phyloP scores from a whole-genome alignment of 2,888 invertebrate species.

The Agriopis aurantiaria region DNA sequence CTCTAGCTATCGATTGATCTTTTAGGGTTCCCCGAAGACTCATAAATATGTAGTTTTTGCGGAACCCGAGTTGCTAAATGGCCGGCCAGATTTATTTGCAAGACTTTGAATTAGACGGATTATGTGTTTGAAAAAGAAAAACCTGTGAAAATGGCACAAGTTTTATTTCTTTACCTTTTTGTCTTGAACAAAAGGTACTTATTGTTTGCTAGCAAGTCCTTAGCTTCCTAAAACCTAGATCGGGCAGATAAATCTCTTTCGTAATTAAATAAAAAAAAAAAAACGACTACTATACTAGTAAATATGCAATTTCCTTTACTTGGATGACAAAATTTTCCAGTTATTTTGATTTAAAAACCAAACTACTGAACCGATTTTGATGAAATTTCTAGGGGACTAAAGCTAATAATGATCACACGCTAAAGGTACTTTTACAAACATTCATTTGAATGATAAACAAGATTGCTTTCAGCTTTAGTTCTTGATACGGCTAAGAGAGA shows the following conservation, averaged over 20 bases:
- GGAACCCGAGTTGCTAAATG: slow-evolving; percentile 60
- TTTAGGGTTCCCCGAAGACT: slow-evolving; percentile 57
- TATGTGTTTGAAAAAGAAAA: slow-evolving; percentile 16
- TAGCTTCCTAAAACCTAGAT: no score
- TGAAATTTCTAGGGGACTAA: no score
- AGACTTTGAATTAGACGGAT: slow-evolving; percentile 46
- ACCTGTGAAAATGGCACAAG: background rate
- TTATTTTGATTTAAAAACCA: no score
- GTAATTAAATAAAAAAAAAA: no score
- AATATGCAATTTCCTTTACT: no score
- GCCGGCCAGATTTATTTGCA: slow-evolving; percentile 56
- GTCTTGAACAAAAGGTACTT: no score
- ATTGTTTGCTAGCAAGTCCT: no score
- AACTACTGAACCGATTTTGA: no score
- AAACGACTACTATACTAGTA: no score
- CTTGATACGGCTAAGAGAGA: background rate
- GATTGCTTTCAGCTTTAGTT: slow-evolving; percentile 3
- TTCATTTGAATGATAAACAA: slow-evolving; percentile 4
- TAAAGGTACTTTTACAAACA: background rate
- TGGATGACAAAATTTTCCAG: no score
- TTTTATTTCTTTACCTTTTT: slow-evolving; percentile 13
- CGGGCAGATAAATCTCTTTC: no score
- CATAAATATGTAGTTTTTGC: slow-evolving; percentile 68
- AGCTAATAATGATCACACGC: background rate
- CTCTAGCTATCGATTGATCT: slow-evolving; percentile 58